Percentiles rank a stretch among this genome's conserved stretches.
These are phyloP conservation scores for Cassiopea andromeda DNA, from an alignment of 30 jellyfish, hydroid and myxozoan genomes.

Conservation along the genomic window DNA sequence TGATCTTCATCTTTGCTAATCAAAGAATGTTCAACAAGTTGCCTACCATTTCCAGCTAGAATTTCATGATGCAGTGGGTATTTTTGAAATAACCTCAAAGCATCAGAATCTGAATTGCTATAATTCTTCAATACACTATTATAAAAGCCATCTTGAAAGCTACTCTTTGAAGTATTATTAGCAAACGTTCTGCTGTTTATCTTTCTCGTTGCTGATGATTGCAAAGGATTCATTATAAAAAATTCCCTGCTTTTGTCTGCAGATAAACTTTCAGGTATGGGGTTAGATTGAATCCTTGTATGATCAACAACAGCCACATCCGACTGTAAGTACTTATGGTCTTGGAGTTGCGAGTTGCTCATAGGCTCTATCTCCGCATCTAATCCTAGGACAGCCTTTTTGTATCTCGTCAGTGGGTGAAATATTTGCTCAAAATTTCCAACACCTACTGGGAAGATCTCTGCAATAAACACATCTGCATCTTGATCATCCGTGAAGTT, in stretches of 20 bases:
- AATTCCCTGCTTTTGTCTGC: not conserved
- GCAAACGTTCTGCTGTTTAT: not conserved
- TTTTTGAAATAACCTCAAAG: not conserved
- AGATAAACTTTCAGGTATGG: not conserved
- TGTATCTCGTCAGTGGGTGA: conserved; percentile 58
- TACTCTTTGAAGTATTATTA: not conserved
- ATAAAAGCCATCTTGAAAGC: not conserved
- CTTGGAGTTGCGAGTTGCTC: conserved; percentile 1
- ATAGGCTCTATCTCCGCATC: conserved; percentile 72
- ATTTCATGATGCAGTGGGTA: not conserved
- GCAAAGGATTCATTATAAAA: not conserved
- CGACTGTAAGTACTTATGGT: not conserved
- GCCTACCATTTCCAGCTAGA: not conserved
- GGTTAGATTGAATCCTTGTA: not conserved
- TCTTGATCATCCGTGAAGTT: conserved; percentile 24
- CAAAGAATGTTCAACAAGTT: not conserved
- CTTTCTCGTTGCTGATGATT: not conserved
- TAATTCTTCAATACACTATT: not conserved
- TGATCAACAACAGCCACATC: not conserved
- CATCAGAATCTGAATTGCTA: not conserved
- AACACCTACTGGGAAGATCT: conserved; percentile 51
- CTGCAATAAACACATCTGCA: conserved; percentile 66
- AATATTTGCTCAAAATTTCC: conserved; percentile 53
- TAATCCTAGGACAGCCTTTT: conserved; percentile 50
- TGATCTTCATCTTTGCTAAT: not conserved